A percentile compares a stretch with the other conserved stretches of the same genome.
phyloP scores from a whole-genome alignment of 2,888 invertebrate species.

The Siphonodentalium dalli region DNA sequence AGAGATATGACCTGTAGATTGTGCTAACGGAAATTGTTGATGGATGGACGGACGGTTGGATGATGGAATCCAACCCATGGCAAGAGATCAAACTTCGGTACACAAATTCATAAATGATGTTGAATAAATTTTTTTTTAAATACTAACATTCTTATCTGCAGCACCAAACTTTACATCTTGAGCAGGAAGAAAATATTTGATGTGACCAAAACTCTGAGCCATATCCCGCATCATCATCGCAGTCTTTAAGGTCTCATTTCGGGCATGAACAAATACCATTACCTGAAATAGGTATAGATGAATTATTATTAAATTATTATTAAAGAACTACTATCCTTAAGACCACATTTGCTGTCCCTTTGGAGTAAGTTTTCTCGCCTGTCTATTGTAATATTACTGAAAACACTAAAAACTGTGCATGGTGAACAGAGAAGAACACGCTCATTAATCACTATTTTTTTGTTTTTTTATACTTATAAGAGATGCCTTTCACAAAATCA shows the following conservation, averaged over 20 bases:
- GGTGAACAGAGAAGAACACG: too few species aligned
- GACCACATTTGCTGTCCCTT: background rate
- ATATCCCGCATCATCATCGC: constrained; percentile 84
- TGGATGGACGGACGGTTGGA: too few species aligned
- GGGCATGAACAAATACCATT: constrained; percentile 98
- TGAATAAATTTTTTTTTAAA: background rate
- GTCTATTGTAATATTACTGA: too few species aligned
- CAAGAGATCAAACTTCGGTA: background rate
- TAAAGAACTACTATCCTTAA: background rate
- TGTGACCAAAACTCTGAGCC: constrained; percentile 60
- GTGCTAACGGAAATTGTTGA: too few species aligned
- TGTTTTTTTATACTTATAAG: too few species aligned
- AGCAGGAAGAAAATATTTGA: constrained; percentile 45
- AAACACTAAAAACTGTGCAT: too few species aligned
- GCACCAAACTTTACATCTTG: constrained; percentile 69
- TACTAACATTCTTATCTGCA: constrained; percentile 71
- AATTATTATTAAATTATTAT: background rate
- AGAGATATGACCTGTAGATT: too few species aligned
- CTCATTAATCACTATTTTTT: too few species aligned
- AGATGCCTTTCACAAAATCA: too few species aligned
- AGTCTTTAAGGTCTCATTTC: constrained; percentile 92
- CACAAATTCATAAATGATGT: background rate
- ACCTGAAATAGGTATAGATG: constrained; percentile 67
- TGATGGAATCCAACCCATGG: background rate
- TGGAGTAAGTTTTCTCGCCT: background rate